Evolutionary conservation across 2,113 vertebrate genomes (phyloP).

Genomic region (Serinus canaria): DNA sequence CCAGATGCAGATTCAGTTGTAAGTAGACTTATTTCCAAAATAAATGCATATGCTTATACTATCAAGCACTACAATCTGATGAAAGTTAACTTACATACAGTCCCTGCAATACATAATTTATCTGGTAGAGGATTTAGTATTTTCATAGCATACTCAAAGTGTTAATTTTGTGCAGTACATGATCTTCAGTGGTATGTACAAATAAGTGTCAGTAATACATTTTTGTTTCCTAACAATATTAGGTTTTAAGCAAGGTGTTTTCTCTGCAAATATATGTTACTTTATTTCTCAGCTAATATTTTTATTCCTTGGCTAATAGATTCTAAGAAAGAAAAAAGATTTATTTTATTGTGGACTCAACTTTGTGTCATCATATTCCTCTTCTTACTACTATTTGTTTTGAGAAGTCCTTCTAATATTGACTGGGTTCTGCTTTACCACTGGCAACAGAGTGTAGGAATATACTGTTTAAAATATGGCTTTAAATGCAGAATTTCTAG

Average conservation of each 20-base stretch:
- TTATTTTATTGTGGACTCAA: not conserved
- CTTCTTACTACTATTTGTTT: not conserved
- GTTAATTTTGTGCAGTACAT: not conserved
- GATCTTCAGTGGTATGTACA: not conserved
- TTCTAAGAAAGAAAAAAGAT: not conserved
- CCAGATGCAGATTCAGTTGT: conserved; percentile 92
- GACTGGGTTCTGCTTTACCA: not conserved
- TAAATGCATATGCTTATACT: not conserved
- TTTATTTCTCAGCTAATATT: not conserved
- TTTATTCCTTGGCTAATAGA: not conserved
- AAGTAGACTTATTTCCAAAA: conserved; percentile 76
- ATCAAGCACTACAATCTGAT: not conserved
- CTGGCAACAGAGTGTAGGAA: not conserved
- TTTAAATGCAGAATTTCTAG: not conserved
- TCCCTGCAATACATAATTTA: not conserved
- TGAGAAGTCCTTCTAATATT: not conserved
- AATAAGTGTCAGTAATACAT: not conserved
- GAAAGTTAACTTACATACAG: not conserved
- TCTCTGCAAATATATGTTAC: not conserved
- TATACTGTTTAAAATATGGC: not conserved
- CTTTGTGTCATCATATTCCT: not conserved
- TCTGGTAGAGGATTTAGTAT: not conserved
- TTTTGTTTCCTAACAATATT: not conserved
- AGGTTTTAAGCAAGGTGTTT: not conserved
- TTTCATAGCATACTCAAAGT: not conserved